Conservation (phyloP, 2,888 invertebrate species). For the Pandemis heparana region DNA sequence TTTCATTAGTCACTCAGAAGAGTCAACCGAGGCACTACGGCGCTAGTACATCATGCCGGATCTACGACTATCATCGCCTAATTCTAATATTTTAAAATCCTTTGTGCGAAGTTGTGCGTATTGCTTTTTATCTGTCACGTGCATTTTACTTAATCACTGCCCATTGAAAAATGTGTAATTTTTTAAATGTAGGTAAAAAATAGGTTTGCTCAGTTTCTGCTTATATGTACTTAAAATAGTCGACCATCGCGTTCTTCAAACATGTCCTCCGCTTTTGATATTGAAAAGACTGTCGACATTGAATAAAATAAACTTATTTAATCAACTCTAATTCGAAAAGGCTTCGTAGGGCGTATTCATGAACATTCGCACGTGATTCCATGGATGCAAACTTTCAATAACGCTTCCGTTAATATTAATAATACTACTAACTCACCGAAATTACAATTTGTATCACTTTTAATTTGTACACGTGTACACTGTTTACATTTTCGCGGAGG, state of each 20-base stretch:
- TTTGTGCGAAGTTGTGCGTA: neutral
- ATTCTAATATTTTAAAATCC: neutral
- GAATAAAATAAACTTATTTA: conserved; percentile 4
- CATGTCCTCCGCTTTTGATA: neutral
- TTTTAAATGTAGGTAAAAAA: neutral
- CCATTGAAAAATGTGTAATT: conserved; percentile 10
- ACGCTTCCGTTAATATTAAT: conserved; percentile 1
- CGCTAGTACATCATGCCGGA: neutral
- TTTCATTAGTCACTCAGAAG: neutral
- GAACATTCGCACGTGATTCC: conserved; percentile 26
- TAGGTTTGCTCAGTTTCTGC: neutral
- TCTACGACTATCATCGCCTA: neutral
- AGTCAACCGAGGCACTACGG: neutral
- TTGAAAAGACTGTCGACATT: neutral
- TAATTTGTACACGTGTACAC: conserved; percentile 39
- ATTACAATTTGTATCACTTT: conserved; percentile 2
- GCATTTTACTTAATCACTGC: neutral
- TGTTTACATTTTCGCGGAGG: conserved; percentile 55
- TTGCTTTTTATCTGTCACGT: conserved; percentile 11
- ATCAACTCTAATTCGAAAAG: neutral
- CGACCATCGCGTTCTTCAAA: neutral
- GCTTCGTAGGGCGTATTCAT: conserved; percentile 5
- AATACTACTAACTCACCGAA: conserved; percentile 8
- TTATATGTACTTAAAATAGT: neutral
- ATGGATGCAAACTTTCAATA: conserved; percentile 11